Evolutionary conservation across 2,113 vertebrate species (phyloP).

Genomic region (Elephantulus edwardii): DNA sequence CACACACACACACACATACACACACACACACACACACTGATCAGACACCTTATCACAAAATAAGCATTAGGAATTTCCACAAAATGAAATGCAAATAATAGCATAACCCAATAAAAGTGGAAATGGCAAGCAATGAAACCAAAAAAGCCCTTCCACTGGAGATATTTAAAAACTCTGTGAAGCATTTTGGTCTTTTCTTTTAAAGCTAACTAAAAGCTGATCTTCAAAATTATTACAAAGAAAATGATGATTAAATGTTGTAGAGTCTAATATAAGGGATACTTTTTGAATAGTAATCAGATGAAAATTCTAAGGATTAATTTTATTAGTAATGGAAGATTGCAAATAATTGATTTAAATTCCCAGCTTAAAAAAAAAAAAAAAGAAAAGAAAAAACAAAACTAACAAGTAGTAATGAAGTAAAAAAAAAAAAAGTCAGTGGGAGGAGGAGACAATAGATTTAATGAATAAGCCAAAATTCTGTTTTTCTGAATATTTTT

Average conservation of each 20-base stretch:
- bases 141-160: neutral
- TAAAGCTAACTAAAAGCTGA: too few species aligned
- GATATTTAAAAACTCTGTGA: neutral
- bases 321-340: neutral
- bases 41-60: neutral
- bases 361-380: neutral
- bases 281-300: neutral
- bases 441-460: neutral
- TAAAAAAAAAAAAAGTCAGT: neutral
- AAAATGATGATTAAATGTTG: neutral
- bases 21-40: neutral
- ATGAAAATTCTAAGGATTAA: neutral
- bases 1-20: neutral
- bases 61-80: slow-evolving; percentile 12
- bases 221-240: neutral
- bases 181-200: too few species aligned
- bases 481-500: neutral
- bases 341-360: neutral
- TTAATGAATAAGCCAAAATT: neutral
- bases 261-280: neutral
- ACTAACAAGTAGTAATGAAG: neutral
- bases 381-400: neutral
- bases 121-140: neutral
- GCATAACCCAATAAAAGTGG: neutral
- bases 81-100: neutral